Conservation (phyloP, 2,113 vertebrate genomes). For the Oplegnathus fasciatus region DNA sequence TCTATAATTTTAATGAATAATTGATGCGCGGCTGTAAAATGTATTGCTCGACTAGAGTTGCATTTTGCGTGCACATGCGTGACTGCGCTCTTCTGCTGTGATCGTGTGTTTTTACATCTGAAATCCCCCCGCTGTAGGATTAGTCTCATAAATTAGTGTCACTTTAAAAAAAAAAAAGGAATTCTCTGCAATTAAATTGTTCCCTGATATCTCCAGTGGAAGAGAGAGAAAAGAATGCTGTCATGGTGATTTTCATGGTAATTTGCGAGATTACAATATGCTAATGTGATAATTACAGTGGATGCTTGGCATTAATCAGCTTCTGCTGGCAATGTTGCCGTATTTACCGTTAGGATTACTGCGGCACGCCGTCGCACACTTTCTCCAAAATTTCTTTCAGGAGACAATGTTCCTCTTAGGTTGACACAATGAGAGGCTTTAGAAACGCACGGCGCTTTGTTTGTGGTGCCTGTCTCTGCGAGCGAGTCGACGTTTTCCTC, state of each 20-base stretch:
- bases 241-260: constrained; percentile 76
- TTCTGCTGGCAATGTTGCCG: constrained; percentile 55
- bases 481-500: constrained; percentile 34
- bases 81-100: not conserved
- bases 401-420: constrained; percentile 21
- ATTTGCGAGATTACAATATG: constrained; percentile 83
- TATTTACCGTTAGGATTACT: constrained; percentile 67
- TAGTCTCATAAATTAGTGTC: constrained; percentile 62
- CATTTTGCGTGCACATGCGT: not conserved
- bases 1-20: constrained; percentile 62
- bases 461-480: constrained; percentile 19
- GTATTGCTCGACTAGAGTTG: constrained; percentile 1
- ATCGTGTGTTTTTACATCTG: not conserved
- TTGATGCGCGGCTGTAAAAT: constrained; percentile 45
- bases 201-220: constrained; percentile 48
- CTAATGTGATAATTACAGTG: constrained; percentile 82
- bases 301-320: constrained; percentile 75
- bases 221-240: constrained; percentile 68
- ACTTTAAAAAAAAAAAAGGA: not conserved
- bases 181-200: constrained; percentile 37
- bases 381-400: constrained; percentile 19
- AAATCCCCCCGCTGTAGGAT: constrained; percentile 17
- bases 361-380: constrained; percentile 3
- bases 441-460: constrained; percentile 26
- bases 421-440: constrained; percentile 30